Conservation (phyloP, 2,797 vertebrate species). For the Phoxinus dragarum region DNA sequence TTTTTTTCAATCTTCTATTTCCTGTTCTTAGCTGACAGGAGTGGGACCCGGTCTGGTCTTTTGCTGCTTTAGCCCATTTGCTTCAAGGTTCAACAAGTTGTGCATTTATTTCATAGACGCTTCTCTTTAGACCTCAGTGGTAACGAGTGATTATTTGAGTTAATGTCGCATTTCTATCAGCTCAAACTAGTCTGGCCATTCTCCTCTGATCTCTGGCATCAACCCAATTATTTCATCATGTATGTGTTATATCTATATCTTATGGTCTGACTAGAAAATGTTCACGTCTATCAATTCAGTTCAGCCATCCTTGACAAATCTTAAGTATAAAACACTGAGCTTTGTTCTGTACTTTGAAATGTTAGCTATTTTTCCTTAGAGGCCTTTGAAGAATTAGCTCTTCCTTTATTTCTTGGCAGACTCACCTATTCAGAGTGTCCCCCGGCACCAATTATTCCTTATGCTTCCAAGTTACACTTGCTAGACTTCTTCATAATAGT, state of each 20-base stretch:
- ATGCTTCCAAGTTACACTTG: constrained; percentile 29
- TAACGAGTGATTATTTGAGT: neutral
- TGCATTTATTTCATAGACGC: neutral
- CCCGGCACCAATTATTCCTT: constrained; percentile 37
- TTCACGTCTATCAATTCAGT: neutral
- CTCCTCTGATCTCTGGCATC: neutral
- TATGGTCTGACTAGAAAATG: neutral
- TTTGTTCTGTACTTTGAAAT: constrained; percentile 19
- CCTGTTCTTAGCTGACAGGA: neutral
- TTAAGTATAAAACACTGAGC: constrained; percentile 18
- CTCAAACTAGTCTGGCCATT: neutral
- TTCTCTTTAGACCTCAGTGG: neutral
- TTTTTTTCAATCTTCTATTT: neutral
- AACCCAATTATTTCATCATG: neutral
- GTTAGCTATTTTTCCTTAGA: constrained; percentile 13
- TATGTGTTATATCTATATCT: neutral
- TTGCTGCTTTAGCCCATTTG: neutral
- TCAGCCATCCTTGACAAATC: neutral
- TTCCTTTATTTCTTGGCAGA: constrained; percentile 40
- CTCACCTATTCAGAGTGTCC: constrained; percentile 21
- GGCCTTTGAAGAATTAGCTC: constrained; percentile 44
- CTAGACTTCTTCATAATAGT: constrained; percentile 32
- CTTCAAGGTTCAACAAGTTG: neutral
- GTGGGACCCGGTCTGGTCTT: neutral
- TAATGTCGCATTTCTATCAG: neutral